A percentile compares a stretch with the other conserved stretches of the same genome.
These are phyloP conservation scores for Smittia sp. DNA, from an alignment of 2,888 invertebrate species.

Conservation along the genomic window DNA sequence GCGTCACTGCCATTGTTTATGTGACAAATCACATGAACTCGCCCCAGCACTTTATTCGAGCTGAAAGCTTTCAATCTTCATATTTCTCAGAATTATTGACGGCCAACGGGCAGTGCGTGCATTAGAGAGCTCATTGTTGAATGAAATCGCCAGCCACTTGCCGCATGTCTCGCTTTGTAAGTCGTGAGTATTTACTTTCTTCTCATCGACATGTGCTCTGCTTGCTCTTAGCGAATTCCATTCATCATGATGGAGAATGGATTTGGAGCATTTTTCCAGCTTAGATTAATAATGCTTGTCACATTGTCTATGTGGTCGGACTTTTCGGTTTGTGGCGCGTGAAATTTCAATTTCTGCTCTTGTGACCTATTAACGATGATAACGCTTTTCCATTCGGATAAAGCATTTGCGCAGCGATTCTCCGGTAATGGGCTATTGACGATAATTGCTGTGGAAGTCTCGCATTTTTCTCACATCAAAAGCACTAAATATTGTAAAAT, in stretches of 20 bases:
- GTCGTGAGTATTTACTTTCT: not conserved
- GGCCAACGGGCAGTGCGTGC: not conserved
- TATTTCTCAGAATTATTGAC: constrained; percentile 5
- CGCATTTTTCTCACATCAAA: no score
- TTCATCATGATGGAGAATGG: not conserved
- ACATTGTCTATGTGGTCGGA: constrained; percentile 25
- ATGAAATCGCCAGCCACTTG: no score
- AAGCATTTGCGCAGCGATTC: no score
- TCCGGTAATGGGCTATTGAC: no score
- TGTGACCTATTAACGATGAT: constrained; percentile 17
- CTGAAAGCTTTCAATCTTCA: constrained; percentile 5
- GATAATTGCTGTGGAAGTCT: no score
- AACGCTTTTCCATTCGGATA: no score
- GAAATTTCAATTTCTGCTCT: constrained; percentile 10
- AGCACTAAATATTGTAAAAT: no score
- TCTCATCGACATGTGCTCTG: not conserved
- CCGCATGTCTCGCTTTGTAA: not conserved
- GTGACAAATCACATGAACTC: not conserved
- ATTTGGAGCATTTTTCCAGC: constrained; percentile 18
- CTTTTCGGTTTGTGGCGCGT: constrained; percentile 10
- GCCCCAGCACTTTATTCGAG: not conserved
- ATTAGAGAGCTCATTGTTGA: no score
- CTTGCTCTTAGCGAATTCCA: constrained; percentile 2
- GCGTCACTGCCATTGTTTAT: no score
- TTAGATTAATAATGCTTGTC: constrained; percentile 36